Evolutionary conservation across 1,140 invertebrate species (phyloP), one percentile per base, ranked within the genome.

Genomic region (Planococcus citri): DNA sequence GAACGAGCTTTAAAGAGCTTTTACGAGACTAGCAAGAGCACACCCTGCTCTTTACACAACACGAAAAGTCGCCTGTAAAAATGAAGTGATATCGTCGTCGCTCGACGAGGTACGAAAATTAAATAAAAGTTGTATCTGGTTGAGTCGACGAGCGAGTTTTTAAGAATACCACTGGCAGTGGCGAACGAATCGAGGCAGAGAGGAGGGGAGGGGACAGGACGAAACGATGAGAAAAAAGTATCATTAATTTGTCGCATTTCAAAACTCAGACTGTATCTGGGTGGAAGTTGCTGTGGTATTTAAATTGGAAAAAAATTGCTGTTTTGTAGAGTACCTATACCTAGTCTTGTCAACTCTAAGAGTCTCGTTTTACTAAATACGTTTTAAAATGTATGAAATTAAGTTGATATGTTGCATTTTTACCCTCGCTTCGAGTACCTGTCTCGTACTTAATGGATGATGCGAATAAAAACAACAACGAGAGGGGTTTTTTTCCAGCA

Each of bases 11-110:
- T 51, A 51, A 51, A 51, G 41, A 51, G 41, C 41, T 51, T 51
- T 51, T 51, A 51, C n/a, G 41, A 33, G 29, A 51, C 41, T 51
- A 51, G 41, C n/a, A 33, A 51, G 41, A n/a, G n/a, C n/a, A n/a
- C 41, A 51, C 41, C 41, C 41, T 51, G 2, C n/a, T n/a, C n/a
- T n/a, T n/a, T n/a, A n/a, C n/a, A n/a, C n/a, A 6, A 33, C 4
- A 33, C 12, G 29, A 17, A 51, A 51, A 51, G 41, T 51, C n/a
- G 41, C 6, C 2, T 17, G 17, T 51, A 51, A 51, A 51, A 51
- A 51, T 51, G 12, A 51, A 51, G n/a, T 51, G n/a, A 51, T 51
- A 51, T 51, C 41, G 41, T 51, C 41, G n/a, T 51, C 6, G n/a
- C 41, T 37, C 33, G 33, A n/a, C 41, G 41, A 51, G 12, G 6